Evolutionary conservation across 2,797 vertebrate genomes (phyloP), one percentile per base, ranked within the genome.

Genomic region (Ara ararauna): DNA sequence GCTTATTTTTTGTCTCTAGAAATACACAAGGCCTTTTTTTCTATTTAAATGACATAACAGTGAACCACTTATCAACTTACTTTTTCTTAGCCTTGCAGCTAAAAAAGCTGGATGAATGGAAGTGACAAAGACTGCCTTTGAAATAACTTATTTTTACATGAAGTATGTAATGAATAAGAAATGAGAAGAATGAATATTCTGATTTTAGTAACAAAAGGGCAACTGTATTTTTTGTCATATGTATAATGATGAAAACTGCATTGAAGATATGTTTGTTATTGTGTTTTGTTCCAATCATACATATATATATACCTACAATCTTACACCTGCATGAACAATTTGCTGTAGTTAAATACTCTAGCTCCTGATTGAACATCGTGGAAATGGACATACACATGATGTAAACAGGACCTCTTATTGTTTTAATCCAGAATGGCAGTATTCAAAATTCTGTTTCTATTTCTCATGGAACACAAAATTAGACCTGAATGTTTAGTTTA

Each of bases 131-230:
- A 65, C 54, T 85, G 38, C 68, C 72, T 91, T 96, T 89, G 91
- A 96, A 86, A 75, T 11, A 34, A 47, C 32, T 70, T 91, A 45
- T 45, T 92, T 95, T 94, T 90, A 89, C 54, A 73, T 36, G 75
- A 53, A 77, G 3, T 34, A 68, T 26, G 22, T 8, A 87, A 91
- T 77, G 79, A 78, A 73, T 73, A 66, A 81, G 50, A 96, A 94
- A 92, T 71, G 0, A 81, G 85, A 85, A 67, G 30, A 83, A 8
- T 22, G 30, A 78, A 79, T 92, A 60, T 67, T 60, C 47, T 82
- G 45, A 73, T 13, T 94, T 82, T 9, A 53, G 7, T 70, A 76
- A 83, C 36, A 84, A 85, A 85, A 70, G 5, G 53, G 20, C 72
- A 92, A 83, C 30, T 77, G 29, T 3, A 20, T 36, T 34, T 89